Base-by-base conservation (phyloP, 1,140 invertebrate genomes). In the Eurosta solidaginis region DNA sequence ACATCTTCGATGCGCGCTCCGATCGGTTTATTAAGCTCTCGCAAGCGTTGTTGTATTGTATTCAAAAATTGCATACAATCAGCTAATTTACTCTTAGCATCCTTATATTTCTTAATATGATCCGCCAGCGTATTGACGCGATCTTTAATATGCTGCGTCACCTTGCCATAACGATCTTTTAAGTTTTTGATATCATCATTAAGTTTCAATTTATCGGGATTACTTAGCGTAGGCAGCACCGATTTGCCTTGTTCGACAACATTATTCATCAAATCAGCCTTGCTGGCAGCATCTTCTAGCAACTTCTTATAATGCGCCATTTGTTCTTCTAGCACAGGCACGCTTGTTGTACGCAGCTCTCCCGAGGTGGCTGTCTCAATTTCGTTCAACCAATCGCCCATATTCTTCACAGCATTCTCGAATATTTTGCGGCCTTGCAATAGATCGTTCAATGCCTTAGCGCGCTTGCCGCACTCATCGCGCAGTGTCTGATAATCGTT, bases 1-100 rank as follows among this genome's bases (percentile, higher is more conserved):
- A 96, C 94, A 83, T 96, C 95, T 86, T 96, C 95, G 3, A 94
- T 92, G 83, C 93, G 93, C 4, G 92, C 93, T 17, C 96, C 96
- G 76, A 97, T 92, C 1, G 96, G 95, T 86, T 93, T 94, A 82
- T 94, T 95, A 0, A 97, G 88, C 68, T 94, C 92, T 80, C 95
- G 93, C 1, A 98, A 87, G 84, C 96, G 93, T 75, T 92, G 92
- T 85, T 97, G 94, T 29, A 97, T 93, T 77, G 92, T 91, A 45
- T 92, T 91, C 82, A 97, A 91, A 81, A 96, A 94, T 81, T 93
- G 90, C n/a, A 93, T 90, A 54, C 93, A 94, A 81, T 95, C 93
- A 22, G 94, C 92, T 14, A 97, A 90, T 82, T 92, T 92, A 33
- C 91, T 91, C 27, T 94, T 92, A 17, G 93, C 93, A 82, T 94